Evolutionary conservation across 2,113 vertebrate species (phyloP).

Genomic region (Synchiropus splendidus): DNA sequence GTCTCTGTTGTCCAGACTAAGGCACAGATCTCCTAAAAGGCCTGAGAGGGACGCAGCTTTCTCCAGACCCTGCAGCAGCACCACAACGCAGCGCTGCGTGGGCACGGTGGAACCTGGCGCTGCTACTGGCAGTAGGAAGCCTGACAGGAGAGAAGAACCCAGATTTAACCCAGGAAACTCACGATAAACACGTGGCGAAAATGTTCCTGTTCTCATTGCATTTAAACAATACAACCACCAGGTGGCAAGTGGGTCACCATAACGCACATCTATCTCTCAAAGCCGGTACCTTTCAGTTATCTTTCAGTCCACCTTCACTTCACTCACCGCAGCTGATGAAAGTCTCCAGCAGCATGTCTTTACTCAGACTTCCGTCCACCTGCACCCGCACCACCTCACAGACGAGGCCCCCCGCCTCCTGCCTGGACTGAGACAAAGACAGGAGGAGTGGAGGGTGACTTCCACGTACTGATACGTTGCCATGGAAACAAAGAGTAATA

Average conservation of each 20-base stretch:
- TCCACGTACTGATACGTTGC: constrained; percentile 17
- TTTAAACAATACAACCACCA: too few species aligned
- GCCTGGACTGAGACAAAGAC: constrained; percentile 70
- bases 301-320: too few species aligned
- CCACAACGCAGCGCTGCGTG: constrained; percentile 69
- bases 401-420: constrained; percentile 69
- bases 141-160: constrained; percentile 63
- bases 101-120: constrained; percentile 4
- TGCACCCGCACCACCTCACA: constrained; percentile 83
- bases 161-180: too few species aligned
- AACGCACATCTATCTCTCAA: too few species aligned
- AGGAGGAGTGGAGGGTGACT: background rate
- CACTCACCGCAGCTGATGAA: constrained; percentile 84
- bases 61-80: constrained; percentile 83
- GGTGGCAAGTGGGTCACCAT: too few species aligned
- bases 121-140: constrained; percentile 77
- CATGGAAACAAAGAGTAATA: constrained; percentile 44
- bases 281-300: too few species aligned
- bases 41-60: constrained; percentile 75
- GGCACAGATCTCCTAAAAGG: constrained; percentile 82
- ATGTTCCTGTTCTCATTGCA: too few species aligned
- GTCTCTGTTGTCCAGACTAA: constrained; percentile 79
- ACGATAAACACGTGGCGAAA: too few species aligned
- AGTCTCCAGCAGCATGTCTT: constrained; percentile 81
- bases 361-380: constrained; percentile 78